Evolutionary conservation across 2,113 vertebrate genomes (phyloP).

Genomic region (Aegotheles bennettii): DNA sequence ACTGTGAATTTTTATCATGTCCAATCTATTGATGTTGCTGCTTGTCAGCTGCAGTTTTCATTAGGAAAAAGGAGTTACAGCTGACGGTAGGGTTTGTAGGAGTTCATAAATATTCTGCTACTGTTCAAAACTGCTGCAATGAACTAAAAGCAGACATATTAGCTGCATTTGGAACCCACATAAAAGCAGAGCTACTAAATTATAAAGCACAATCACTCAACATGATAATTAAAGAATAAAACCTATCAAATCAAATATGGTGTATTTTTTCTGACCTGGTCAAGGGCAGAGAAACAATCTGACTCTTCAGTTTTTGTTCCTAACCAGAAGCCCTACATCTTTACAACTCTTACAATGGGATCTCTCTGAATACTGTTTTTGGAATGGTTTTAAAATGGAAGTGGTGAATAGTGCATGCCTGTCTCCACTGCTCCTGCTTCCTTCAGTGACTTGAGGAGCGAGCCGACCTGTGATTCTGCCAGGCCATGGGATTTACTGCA

Average conservation of each 20-base stretch:
- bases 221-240: neutral
- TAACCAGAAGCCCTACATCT: neutral
- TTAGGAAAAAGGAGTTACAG: constrained; percentile 20
- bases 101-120: constrained; percentile 46
- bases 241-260: neutral
- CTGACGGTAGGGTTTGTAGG: neutral
- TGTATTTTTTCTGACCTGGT: neutral
- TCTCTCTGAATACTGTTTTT: neutral
- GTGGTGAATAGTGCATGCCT: rapidly evolving
- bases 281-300: neutral
- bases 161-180: neutral
- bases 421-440: neutral
- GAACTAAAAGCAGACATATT: neutral
- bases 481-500: rapidly evolving
- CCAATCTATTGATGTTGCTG: constrained; percentile 28
- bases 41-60: constrained; percentile 57
- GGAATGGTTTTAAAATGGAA: neutral
- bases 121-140: constrained; percentile 5
- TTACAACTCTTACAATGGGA: neutral
- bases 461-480: neutral
- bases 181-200: neutral
- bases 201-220: neutral
- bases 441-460: neutral
- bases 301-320: neutral
- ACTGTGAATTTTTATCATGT: constrained; percentile 37